Evolutionary conservation across 2,888 invertebrate species (phyloP).

Genomic region (Argynnis bischoffii): DNA sequence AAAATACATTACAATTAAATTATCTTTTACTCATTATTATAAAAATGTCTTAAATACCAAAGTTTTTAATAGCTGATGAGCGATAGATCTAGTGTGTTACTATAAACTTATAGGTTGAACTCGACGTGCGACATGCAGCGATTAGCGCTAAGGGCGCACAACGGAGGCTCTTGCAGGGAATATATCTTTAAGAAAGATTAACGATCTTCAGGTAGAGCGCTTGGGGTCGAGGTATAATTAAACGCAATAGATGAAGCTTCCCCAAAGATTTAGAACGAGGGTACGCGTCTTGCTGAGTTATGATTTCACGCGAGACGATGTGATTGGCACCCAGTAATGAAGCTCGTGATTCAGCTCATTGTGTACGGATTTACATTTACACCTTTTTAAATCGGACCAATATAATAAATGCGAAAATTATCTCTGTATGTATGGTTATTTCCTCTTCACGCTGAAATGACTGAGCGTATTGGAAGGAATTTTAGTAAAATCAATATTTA

Average conservation of each 20-base stretch:
- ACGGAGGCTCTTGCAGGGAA: slow-evolving; percentile 66
- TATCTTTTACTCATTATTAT: no score
- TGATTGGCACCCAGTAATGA: slow-evolving; percentile 77
- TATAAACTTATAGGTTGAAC: slow-evolving; percentile 14
- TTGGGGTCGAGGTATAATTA: slow-evolving; percentile 78
- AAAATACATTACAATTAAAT: no score
- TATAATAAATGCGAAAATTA: no score
- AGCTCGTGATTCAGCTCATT: slow-evolving; percentile 55
- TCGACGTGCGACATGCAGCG: slow-evolving; percentile 62
- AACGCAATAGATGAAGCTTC: slow-evolving; percentile 79
- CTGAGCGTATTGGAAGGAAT: no score
- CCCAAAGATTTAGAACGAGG: slow-evolving; percentile 75
- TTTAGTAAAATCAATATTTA: no score
- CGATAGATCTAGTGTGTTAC: neutral
- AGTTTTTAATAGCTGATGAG: no score
- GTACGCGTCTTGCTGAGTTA: slow-evolving; percentile 79
- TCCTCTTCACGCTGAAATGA: no score
- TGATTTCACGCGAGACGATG: slow-evolving; percentile 74
- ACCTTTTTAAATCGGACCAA: neutral
- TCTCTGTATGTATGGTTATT: no score
- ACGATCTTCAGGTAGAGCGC: slow-evolving; percentile 78
- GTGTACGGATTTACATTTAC: slow-evolving; percentile 15
- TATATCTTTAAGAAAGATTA: slow-evolving; percentile 82
- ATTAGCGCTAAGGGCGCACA: slow-evolving; percentile 64
- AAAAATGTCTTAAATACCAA: no score